A percentile compares a stretch with the other conserved stretches of the same genome.
Evolutionary conservation across 2,113 vertebrate species (phyloP).

Genomic region (Diadophis punctatus): DNA sequence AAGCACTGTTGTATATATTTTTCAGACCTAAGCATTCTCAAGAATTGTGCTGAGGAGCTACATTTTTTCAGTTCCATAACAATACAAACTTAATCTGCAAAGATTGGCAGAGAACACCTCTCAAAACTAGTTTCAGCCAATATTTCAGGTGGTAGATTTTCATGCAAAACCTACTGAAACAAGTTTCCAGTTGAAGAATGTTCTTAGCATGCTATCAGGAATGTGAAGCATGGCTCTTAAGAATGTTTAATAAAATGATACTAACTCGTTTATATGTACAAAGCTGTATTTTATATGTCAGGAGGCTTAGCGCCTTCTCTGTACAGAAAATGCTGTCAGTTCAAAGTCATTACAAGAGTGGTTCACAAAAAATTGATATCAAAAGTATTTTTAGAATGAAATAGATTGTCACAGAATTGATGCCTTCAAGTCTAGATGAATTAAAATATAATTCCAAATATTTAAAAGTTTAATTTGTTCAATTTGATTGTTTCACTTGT

Average conservation of each 20-base stretch:
- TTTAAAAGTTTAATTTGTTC: neutral
- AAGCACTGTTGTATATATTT: neutral
- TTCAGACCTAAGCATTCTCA: neutral
- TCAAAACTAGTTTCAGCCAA: neutral
- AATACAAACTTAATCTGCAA: neutral
- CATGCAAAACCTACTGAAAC: neutral
- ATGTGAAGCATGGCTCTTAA: neutral
- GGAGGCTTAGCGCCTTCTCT: neutral
- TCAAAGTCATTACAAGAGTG: neutral
- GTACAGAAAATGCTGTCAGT: neutral
- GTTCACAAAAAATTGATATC: neutral
- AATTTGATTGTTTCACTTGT: neutral
- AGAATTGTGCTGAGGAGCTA: neutral
- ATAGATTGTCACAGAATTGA: neutral
- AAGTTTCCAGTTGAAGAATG: neutral
- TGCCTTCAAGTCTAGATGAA: neutral
- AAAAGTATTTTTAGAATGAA: neutral
- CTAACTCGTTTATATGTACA: neutral
- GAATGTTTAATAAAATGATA: neutral
- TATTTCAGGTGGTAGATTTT: neutral
- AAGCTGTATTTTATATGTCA: neutral
- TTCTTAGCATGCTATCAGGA: neutral
- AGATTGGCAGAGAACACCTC: neutral
- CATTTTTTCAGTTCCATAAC: neutral
- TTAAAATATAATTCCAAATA: neutral